Conservation (phyloP, 2,888 invertebrate species). For the Amphipoea oculea region DNA sequence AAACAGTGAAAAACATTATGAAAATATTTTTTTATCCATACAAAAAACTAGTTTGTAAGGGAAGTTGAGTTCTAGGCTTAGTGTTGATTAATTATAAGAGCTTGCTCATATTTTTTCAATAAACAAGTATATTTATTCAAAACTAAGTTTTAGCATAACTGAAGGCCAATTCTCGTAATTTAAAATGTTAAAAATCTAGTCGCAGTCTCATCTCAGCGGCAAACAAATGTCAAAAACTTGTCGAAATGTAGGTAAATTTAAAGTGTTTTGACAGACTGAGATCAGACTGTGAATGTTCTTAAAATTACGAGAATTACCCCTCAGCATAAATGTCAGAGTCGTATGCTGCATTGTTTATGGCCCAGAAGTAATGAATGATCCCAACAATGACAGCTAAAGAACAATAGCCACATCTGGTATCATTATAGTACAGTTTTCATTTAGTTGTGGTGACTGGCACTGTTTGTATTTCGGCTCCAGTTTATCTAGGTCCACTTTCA, state of each 20-base stretch:
- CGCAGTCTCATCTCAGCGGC: no score
- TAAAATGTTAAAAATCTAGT: no score
- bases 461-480: constrained; percentile 66
- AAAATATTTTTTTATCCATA: not conserved
- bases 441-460: constrained; percentile 69
- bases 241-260: no score
- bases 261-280: no score
- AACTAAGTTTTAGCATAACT: not conserved
- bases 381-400: constrained; percentile 66
- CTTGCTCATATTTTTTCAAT: not conserved
- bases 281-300: no score
- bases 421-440: constrained; percentile 82
- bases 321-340: not conserved
- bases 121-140: not conserved
- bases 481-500: constrained; percentile 77
- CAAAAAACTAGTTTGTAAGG: not conserved
- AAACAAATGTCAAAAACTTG: no score
- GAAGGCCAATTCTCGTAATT: no score
- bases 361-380: not conserved
- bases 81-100: not conserved
- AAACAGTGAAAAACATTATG: no score
- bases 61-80: not conserved
- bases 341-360: not conserved
- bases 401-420: constrained; percentile 81
- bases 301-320: no score